A percentile compares a stretch with the other conserved stretches of the same genome.
phyloP scores from a whole-genome alignment of 2,888 invertebrate species.

The Drosophila limbata region DNA sequence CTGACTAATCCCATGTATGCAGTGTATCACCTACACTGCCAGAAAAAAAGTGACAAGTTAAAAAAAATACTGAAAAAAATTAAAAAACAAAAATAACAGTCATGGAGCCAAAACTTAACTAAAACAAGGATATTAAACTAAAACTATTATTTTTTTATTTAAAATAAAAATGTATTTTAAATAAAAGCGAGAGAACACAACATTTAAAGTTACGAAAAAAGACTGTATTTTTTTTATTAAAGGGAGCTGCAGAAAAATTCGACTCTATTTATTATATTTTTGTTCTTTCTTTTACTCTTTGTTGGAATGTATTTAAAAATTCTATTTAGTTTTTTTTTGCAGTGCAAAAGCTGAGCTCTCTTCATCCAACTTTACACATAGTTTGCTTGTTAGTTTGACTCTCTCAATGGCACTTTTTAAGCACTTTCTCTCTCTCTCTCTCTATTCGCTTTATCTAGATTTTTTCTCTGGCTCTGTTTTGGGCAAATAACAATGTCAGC shows the following conservation, averaged over 20 bases:
- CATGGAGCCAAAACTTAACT: too few relatives aligned
- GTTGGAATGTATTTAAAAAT: neutral
- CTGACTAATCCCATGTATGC: constrained; percentile 74
- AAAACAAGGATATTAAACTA: too few relatives aligned
- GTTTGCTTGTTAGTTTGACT: constrained; percentile 59
- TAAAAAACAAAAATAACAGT: neutral
- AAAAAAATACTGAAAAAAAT: too few relatives aligned
- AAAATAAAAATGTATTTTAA: too few relatives aligned
- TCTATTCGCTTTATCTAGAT: constrained; percentile 6
- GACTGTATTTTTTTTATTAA: too few relatives aligned
- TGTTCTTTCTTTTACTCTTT: neutral
- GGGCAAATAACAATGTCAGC: constrained; percentile 56
- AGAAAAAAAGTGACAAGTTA: constrained; percentile 7
- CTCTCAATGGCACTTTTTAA: constrained; percentile 54
- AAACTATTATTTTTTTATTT: too few relatives aligned
- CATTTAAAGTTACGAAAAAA: too few relatives aligned
- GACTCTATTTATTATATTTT: neutral
- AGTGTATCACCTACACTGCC: constrained; percentile 33
- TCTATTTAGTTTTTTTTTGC: neutral
- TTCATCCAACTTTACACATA: constrained; percentile 27
- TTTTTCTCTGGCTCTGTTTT: constrained; percentile 21
- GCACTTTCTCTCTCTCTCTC: constrained; percentile 27
- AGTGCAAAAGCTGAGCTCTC: constrained; percentile 9
- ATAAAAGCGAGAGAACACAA: too few relatives aligned
- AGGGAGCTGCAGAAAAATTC: too few relatives aligned